Base-by-base conservation (phyloP, 2,113 vertebrate species). In the Manacus vitellinus region DNA sequence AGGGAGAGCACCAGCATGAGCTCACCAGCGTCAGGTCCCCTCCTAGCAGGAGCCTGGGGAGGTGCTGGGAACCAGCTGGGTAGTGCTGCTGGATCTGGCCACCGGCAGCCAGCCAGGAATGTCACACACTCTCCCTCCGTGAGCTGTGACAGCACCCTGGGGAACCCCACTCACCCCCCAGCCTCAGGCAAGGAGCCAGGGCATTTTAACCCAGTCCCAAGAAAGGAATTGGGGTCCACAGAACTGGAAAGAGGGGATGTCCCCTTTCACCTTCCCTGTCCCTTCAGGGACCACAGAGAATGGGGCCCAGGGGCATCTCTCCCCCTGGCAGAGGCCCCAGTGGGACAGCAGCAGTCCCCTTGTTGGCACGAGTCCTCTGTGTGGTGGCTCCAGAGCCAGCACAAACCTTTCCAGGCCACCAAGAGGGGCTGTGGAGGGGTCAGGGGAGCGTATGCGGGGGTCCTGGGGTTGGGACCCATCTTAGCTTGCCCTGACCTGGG, bases 371-470 rank as follows among this genome's bases (percentile, higher is more conserved):
- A 23, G 55, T n/a, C 41, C 46, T 35, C 46, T 15, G 33, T 15
- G 10, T 8, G 13, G 41, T 27, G 68, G 46, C 56, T 74, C 46
- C 4, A 5, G 37, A 87, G 31, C 10, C 56, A n/a, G 27, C 10
- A 13, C 1, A 12, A 74, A 51, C 49, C 23, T 51, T 8, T 15
- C 27, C 0, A 2, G 49, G 22, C 39, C 67, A 61, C 61, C 46
- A 41, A 0, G 2, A 52, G 66, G 35, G 33, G 20, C 27, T 4
- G 0, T 1, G 0, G 37, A 1, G 4, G 43, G 4, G 2, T 33
- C 19, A 49, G 10, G 5, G 61, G 16, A 62, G 3, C 8, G 66
- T 43, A 54, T 62, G 20, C 1, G 2, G 79, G 75, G 33, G 35
- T 72, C n/a, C 41, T 37, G 18, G 61, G 56, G 25, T 43, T 63